Conservation (phyloP, 2,113 vertebrate species). For the Otis tarda region DNA sequence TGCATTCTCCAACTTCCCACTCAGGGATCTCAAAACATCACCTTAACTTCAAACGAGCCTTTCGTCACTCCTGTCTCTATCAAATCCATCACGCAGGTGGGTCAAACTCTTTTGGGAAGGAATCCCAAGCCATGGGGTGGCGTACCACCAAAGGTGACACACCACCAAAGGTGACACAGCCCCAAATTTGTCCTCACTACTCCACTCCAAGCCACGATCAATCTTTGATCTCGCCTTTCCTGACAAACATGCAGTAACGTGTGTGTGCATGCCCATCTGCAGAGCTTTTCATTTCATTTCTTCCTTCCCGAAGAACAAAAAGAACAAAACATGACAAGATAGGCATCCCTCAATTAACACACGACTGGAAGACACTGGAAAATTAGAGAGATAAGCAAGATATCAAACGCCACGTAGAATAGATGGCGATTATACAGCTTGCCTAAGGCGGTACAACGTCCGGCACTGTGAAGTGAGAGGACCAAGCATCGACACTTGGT, state of each 20-base stretch:
- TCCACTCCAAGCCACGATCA: not conserved
- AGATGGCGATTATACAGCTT: not conserved
- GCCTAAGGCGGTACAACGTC: accelerated
- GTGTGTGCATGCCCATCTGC: accelerated
- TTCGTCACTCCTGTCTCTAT: not conserved
- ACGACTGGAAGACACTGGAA: not conserved
- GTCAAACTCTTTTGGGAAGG: not conserved
- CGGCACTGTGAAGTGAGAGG: accelerated
- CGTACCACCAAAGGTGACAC: not conserved
- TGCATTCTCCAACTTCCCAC: not conserved
- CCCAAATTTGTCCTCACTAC: not conserved
- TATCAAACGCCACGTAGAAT: accelerated
- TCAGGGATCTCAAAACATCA: not conserved
- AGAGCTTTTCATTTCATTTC: not conserved
- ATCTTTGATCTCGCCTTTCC: not conserved
- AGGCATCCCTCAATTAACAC: not conserved
- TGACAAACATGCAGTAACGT: not conserved
- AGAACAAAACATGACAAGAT: not conserved
- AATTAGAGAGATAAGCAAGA: not conserved
- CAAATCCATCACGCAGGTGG: accelerated
- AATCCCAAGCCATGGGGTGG: not conserved
- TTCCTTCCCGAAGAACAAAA: not conserved
- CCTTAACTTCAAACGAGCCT: not conserved
- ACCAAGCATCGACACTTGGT: not conserved
- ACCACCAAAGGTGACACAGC: not conserved